Base-by-base conservation (phyloP, 2,888 invertebrate genomes). In the Pristionchus maxplancki region DNA sequence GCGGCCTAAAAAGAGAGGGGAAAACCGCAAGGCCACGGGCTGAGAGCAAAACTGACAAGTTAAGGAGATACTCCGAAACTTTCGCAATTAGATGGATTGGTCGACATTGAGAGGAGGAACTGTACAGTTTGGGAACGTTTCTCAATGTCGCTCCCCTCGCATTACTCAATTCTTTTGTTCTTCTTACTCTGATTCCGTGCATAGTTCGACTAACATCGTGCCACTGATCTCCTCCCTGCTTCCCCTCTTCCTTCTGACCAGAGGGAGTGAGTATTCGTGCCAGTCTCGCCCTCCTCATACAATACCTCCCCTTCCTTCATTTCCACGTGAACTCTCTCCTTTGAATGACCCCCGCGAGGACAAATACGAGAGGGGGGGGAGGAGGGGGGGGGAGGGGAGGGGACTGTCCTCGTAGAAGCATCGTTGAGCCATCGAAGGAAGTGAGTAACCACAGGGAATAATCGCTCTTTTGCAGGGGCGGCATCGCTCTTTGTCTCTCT, bases 401-500 rank as follows among this genome's bases (percentile, higher is more conserved):
- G 8, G 62, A 20, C 37, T 34, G 40, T 28, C 40, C 31, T 1
- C 9, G 5, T 5, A 9, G n/a, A 83, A 24, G 40, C 50, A 28
- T 5, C 24, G 83, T 67, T 24, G 83, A 50, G 48, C 37, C 58
- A 62, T 53, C n/a, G n/a, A n/a, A 50, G n/a, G 62, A 53, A 31
- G 34, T 48, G 83, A 53, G 83, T n/a, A 53, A 83, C 50, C 13
- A 44, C 20, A 17, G 24, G 37, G 24, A 44, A 37, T 24, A 20
- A 48, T 34, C 6, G 11, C 78, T 24, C 11, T 37, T 91, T 95
- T 95, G 40, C 96, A 99, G 99, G 96, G 99, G 99, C 95, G 99
- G 99, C 90, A 99, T 99, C 95, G 99, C 99, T 81, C 96, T 99
- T 95, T 99, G 99, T 96, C 96, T 99, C 91, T 98, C 98, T 95